These are phyloP conservation scores for Damaliscus lunatus DNA, from an alignment of 2,113 vertebrate species.

Conservation along the genomic window DNA sequence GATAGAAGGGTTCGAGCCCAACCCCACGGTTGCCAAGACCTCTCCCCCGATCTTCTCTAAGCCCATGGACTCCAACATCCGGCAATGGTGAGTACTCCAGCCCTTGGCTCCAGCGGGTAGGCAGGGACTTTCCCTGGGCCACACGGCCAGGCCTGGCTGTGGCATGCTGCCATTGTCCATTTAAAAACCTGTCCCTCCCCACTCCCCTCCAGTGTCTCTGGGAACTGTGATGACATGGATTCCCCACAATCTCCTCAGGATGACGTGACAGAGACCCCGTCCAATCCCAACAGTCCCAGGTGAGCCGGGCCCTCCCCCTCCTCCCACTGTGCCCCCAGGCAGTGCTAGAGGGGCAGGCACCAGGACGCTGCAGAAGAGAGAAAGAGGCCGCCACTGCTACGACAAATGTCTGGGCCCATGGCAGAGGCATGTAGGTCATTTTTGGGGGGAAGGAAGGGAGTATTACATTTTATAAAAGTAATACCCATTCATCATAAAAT, in stretches of 20 bases:
- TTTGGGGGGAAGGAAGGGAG: fast-evolving
- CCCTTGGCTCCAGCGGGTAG: not conserved
- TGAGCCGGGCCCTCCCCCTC: not conserved
- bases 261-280: slow-evolving; percentile 81
- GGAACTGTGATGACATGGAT: slow-evolving; percentile 85
- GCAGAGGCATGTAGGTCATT: not conserved
- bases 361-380: not conserved
- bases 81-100: slow-evolving; percentile 78
- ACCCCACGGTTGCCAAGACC: slow-evolving; percentile 72
- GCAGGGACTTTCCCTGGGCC: not conserved
- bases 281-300: slow-evolving; percentile 80
- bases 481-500: not conserved
- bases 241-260: slow-evolving; percentile 85
- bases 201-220: slow-evolving; percentile 69
- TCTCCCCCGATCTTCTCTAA: slow-evolving; percentile 84
- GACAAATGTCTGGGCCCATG: not conserved
- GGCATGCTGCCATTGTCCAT: too few species aligned
- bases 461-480: not conserved
- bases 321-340: not conserved
- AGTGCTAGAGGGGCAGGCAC: not conserved
- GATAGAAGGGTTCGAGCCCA: slow-evolving; percentile 85
- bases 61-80: slow-evolving; percentile 87
- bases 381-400: not conserved
- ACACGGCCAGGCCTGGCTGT: not conserved
- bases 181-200: not conserved